These are phyloP conservation scores for Platichthys stellatus DNA, from an alignment of 2,113 vertebrate genomes.

Conservation along the genomic window DNA sequence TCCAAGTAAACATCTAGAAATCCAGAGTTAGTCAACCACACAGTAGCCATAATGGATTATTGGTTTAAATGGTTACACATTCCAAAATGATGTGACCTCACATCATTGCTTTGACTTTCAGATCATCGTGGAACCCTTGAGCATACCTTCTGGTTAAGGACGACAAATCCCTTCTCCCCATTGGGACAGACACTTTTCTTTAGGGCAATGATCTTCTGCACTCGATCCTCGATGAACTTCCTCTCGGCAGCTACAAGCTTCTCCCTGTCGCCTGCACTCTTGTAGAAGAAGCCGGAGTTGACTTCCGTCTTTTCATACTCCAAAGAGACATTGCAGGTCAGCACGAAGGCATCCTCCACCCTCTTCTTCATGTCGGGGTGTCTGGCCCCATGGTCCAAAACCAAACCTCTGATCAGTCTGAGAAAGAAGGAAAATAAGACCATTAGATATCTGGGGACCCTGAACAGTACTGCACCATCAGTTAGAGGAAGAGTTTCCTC, in stretches of 20 bases:
- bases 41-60: too few species aligned
- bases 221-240: constrained; percentile 96
- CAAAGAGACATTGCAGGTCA: constrained; percentile 95
- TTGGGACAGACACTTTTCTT: constrained; percentile 90
- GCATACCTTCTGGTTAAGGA: constrained; percentile 97
- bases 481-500: neutral
- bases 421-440: neutral
- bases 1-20: too few species aligned
- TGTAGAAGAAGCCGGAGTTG: constrained; percentile 99
- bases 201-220: constrained; percentile 93
- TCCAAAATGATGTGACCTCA: too few species aligned
- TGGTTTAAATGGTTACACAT: too few species aligned
- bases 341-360: constrained; percentile 92
- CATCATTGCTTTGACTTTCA: too few species aligned
- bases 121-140: neutral
- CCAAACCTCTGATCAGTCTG: constrained; percentile 89
- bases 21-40: too few species aligned
- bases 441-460: neutral
- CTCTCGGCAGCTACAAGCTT: constrained; percentile 95
- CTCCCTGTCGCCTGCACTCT: constrained; percentile 94
- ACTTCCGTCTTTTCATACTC: constrained; percentile 99
- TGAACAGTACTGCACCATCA: neutral
- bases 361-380: constrained; percentile 99
- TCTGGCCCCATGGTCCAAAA: constrained; percentile 95
- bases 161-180: constrained; percentile 91